Base-by-base conservation (phyloP, 2,888 invertebrate genomes). In the Gymnosoma rotundatum region DNA sequence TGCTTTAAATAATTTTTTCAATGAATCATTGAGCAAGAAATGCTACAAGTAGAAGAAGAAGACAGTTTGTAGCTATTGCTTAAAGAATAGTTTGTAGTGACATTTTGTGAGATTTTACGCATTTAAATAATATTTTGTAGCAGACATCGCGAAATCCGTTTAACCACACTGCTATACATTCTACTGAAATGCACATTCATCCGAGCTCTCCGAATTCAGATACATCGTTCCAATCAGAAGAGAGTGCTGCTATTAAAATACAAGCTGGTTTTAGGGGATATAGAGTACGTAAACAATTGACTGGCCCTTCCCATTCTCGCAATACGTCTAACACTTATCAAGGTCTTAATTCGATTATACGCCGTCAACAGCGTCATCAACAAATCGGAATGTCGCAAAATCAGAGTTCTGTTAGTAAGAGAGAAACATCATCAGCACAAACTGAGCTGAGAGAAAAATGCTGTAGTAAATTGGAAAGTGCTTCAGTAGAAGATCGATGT, bases 231-330 rank as follows among this genome's bases (percentile, higher is more conserved):
- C 90, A 89, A 86, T 89, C 88, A 50, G 92, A 92, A 88, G 92
- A 92, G 83, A 90, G 88, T 86, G 94, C 94, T 32, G 94, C 94
- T 12, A 93, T 93, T 14, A 93, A 93, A 88, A 94, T 94, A 70
- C 94, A 94, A 89, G 94, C 94, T 54, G 93, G 93, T 72, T 94
- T 94, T 88, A 92, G 94, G 38, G 94, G 94, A 1, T 94, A 93
- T 86, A 92, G 93, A 3, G 93, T 93, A 12, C 91, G 93, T n/a
- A 93, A 93, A 83, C 93, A 93, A 78, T 86, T 93, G 48, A 80
- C 4, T 85, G 85, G 6, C 48, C 69, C 75, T 12, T 83, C 79
- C 21, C 80, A 86, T 60, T 84, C 81, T 18, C 87, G 86, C 32
- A 89, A 87, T 21, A 74, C 69, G 7, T 56, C 63, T 25, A 85